Conservation (phyloP, 2,113 vertebrate genomes). For the Dipodomys ordii region DNA sequence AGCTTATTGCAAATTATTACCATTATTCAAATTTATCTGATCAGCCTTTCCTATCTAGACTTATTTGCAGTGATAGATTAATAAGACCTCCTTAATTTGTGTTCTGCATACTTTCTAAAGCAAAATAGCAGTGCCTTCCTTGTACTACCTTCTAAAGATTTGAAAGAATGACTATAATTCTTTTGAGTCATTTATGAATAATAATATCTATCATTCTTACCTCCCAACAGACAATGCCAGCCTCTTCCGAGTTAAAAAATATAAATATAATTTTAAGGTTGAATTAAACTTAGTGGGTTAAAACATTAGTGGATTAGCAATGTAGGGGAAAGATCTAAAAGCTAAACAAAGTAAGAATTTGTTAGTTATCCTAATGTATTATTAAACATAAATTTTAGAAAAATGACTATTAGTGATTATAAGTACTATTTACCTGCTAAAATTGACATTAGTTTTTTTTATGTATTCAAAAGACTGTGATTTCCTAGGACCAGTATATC, state of each 20-base stretch:
- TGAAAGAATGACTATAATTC: background rate
- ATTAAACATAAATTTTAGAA: background rate
- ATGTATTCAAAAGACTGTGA: background rate
- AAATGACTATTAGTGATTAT: background rate
- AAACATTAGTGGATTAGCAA: background rate
- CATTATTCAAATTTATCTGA: slow-evolving; percentile 69
- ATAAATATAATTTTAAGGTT: background rate
- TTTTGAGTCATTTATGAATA: slow-evolving; percentile 43
- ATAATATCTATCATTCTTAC: background rate
- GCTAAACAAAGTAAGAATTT: background rate
- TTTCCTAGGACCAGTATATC: background rate
- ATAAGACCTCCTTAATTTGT: slow-evolving; percentile 51
- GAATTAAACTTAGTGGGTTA: background rate
- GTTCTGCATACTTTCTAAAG: slow-evolving; percentile 39
- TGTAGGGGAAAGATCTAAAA: background rate
- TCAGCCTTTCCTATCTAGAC: background rate
- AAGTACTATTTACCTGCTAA: background rate
- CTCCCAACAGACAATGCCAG: slow-evolving; percentile 8
- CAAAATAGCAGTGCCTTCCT: slow-evolving; percentile 1
- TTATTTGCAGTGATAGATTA: slow-evolving; percentile 63
- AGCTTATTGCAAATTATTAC: slow-evolving; percentile 43
- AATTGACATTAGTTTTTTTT: background rate
- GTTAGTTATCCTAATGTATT: background rate
- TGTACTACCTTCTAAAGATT: slow-evolving; percentile 23
- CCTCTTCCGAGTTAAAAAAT: background rate